Base-by-base conservation (phyloP, 2,888 invertebrate genomes). In the Xylocampa areola region DNA sequence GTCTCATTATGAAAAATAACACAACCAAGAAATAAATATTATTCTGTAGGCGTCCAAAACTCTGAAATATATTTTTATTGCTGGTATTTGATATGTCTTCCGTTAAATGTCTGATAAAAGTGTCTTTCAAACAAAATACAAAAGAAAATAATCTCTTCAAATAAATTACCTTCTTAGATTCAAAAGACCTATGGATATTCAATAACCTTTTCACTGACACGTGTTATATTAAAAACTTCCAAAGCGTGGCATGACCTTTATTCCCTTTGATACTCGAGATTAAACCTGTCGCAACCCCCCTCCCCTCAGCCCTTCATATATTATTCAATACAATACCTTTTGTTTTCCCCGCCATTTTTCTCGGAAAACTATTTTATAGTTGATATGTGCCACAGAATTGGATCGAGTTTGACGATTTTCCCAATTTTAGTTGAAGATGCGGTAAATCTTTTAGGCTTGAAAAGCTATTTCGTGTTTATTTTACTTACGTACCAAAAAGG, bases 291-390 rank as follows among this genome's bases (percentile, higher is more conserved):
- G 32, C 49, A 61, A 47, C 54, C 41, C 65, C 40, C 33, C 57
- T 41, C 36, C 62, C 51, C 21, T 6, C 37, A 45, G 50, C 68
- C 54, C 48, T 70, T 78, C 67, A 81, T 82, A 76, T 79, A 76
- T 80, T 78, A 83, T 83, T 84, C 80, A 82, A 72, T 71, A 70
- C 47, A 58, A 53, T 70, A 73, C 67, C 68, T 74, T 74, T 73
- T 75, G 76, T 82, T 79, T 78, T 76, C 60, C 53, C 51, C 53
- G 35, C 47, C 53, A 53, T 68, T 66, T 72, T 72, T 71, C 68
- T 68, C 25, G 47, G 67, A 62, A 76, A 77, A 67, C 62, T 59
- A 45, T 64, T 66, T 65, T 51, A 65, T 64, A 64, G 63, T 67
- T 64, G 39, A 55, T 59, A 40, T 57, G 44, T 57, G 27, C 17